Evolutionary conservation across 2,113 vertebrate species (phyloP), one percentile per base, ranked within the genome.

Genomic region (Notothenia rossii): DNA sequence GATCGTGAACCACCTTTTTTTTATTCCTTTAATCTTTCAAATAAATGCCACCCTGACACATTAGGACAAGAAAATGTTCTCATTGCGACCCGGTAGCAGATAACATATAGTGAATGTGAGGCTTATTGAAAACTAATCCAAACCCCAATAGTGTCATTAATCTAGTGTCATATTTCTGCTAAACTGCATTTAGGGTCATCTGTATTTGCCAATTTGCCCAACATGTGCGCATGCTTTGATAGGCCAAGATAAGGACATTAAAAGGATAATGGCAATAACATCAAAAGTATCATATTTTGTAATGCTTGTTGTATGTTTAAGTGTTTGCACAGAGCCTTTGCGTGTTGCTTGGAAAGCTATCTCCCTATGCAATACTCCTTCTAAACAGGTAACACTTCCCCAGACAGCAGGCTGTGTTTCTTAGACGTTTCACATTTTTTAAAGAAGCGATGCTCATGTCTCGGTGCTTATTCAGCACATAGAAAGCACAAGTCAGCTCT

Each of bases 381-480:
- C 61, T 72, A 77, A 81, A 82, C 84, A 78, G 79, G 82, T 81
- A 80, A 79, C 81, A 84, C 76, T 56, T 86, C 81, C 73, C 81
- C 56, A 25, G 84, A 84, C 70, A 75, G 56, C 18, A 3, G 18
- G 43, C 36, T 6, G 36, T 80, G 81, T 82, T 84, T 84, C 59
- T 75, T 50, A 36, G 70, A 86, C 45, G 12, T 62, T 79, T 70
- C 66, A 61, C 78, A 49, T 75, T 82, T 82, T 72, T 49, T 5
- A 75, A 59, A 70, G 74, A 78, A 73, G 70, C 6, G 3, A 70
- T 77, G 72, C 50, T 78, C 10, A 72, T 65, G 73, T 87, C 75
- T 83, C 4, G 11, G 15, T 86, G 86, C 89, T 79, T 86, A 89
- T 76, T 91, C 89, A 90, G 91, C 89, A 84, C 59, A 36, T 11